Evolutionary conservation across 1,140 invertebrate genomes (phyloP), one percentile per base, ranked within the genome.

Genomic region (Spodoptera frugiperda): DNA sequence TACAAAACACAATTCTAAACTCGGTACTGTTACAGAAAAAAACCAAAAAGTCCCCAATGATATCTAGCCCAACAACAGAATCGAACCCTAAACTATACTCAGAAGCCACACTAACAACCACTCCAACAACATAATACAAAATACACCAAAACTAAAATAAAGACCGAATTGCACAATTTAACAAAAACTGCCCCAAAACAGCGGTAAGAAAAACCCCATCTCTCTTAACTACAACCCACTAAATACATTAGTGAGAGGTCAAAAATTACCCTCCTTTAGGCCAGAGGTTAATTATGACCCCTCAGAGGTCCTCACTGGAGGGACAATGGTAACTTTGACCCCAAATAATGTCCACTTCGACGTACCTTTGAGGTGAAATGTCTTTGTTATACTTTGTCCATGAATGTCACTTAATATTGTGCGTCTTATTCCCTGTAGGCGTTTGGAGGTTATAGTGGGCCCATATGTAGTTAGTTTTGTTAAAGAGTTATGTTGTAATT

Each of bases 271-370:
- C 48, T 54, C 51, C 51, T 39, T 54, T 49, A 30, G n/a, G 25
- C 30, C 57, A 61, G 30, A 14, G 25, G 67, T 55, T 71, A 71
- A 71, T 71, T 71, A 71, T 55, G 67, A 17, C n/a, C 54, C 25
- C 14, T 67, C 21, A 17, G 63, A 25, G 39, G 10, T 19, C 46
- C 14, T 30, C 14, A 25, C n/a, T 68, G n/a, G 0, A 10, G n/a
- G 3, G 15, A 54, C 67, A 63, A 63, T 63, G 67, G 49, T 44
- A 14, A 54, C 51, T 54, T 19, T 39, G 49, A 54, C 25, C 67
- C 59, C 0, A 46, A 46, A 21, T 63, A 19, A 63, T 46, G 59
- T 63, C 39, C 59, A 63, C 59, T 63, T 39, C 5, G 55, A 11
- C 11, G 25, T 57, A 33, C 12, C 21, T 19, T 57, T 61, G 8